These are phyloP conservation scores for Drosophila greeni DNA, from an alignment of 2,888 invertebrate species.

Conservation along the genomic window DNA sequence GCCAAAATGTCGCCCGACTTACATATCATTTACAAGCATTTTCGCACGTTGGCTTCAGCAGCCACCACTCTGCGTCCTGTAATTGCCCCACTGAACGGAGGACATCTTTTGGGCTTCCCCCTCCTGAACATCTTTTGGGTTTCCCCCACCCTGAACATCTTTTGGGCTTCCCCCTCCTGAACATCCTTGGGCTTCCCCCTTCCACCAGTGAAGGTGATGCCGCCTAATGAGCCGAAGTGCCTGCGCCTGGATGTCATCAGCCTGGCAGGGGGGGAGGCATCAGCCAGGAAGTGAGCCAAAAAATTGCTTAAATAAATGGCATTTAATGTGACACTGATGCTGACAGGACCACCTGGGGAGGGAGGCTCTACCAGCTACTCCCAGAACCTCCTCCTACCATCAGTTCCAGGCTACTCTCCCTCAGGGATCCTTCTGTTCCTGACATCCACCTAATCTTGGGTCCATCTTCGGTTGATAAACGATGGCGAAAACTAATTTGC, in stretches of 20 bases:
- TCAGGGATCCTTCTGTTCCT: background rate
- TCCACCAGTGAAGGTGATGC: conserved; percentile 43
- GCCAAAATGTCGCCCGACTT: conserved; percentile 60
- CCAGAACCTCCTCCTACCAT: background rate
- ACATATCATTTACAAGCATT: conserved; percentile 66
- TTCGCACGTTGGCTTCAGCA: conserved; percentile 59
- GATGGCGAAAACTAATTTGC: conserved; percentile 7
- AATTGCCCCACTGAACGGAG: conserved; percentile 55
- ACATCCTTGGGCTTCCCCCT: no score
- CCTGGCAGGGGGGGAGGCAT: conserved; percentile 30
- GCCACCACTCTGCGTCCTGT: conserved; percentile 57
- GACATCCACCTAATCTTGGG: background rate
- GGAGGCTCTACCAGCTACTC: background rate
- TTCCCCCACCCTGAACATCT: no score
- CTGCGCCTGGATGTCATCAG: conserved; percentile 68
- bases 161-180: no score
- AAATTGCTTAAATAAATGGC: conserved; percentile 72
- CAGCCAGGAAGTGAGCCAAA: conserved; percentile 68
- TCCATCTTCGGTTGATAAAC: conserved; percentile 6
- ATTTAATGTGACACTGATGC: conserved; percentile 65
- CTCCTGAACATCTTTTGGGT: no score
- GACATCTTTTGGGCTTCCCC: background rate
- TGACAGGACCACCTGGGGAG: conserved; percentile 43
- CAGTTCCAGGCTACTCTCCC: background rate
- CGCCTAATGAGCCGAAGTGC: conserved; percentile 72